A percentile compares a stretch with the other conserved stretches of the same genome.
Evolutionary conservation across 2,797 vertebrate genomes (phyloP).

Genomic region (Pangasius macronema): DNA sequence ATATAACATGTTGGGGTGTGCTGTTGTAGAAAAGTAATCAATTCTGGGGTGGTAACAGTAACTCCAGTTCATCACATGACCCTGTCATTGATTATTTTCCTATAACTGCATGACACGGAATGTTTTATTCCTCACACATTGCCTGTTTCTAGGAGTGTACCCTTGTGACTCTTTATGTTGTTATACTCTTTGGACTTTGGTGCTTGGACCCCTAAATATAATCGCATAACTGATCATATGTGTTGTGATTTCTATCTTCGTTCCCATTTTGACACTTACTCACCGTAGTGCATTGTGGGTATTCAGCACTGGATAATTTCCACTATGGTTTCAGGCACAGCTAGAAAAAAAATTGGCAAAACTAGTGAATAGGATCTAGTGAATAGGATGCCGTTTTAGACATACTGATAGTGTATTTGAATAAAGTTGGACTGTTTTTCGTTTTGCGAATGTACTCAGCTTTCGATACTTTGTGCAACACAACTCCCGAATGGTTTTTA

Average conservation of each 20-base stretch:
- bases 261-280: background rate
- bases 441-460: background rate
- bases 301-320: slow-evolving; percentile 16
- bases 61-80: background rate
- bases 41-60: background rate
- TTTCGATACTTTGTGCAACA: slow-evolving; percentile 1
- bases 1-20: too few relatives aligned
- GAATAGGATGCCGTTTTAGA: background rate
- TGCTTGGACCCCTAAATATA: slow-evolving; percentile 7
- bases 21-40: background rate
- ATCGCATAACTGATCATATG: background rate
- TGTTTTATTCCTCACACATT: too few relatives aligned
- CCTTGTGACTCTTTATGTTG: too few relatives aligned
- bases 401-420: background rate
- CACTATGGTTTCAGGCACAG: background rate
- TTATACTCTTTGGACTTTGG: too few relatives aligned
- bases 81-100: background rate
- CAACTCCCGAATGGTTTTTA: slow-evolving; percentile 62
- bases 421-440: background rate
- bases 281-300: slow-evolving; percentile 15
- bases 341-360: background rate
- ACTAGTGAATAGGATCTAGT: too few relatives aligned
- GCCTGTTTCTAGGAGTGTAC: too few relatives aligned
- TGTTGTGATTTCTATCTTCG: background rate
- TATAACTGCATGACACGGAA: background rate